These are phyloP conservation scores for Phrynocephalus versicolor DNA, from an alignment of 2,113 vertebrate species.

Conservation along the genomic window DNA sequence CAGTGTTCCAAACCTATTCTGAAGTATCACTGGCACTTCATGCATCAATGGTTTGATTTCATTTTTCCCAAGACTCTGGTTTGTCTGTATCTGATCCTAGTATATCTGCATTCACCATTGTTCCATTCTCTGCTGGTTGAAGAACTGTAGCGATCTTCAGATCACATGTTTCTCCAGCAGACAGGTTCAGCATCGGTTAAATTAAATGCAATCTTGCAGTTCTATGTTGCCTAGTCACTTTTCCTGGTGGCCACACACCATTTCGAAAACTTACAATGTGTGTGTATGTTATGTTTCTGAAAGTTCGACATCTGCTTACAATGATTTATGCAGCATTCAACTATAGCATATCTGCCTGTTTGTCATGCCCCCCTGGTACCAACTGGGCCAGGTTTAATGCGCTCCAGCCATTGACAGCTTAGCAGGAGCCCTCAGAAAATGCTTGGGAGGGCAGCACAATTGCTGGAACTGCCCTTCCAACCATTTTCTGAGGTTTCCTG, in stretches of 20 bases:
- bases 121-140: background rate
- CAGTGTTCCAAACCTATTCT: background rate
- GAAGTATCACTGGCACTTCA: background rate
- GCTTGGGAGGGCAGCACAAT: too few species aligned
- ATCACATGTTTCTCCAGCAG: background rate
- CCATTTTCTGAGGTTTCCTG: too few species aligned
- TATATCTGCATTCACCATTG: background rate
- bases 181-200: background rate
- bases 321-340: too few species aligned
- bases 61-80: background rate
- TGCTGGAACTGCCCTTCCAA: too few species aligned
- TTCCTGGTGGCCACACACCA: background rate
- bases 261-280: background rate
- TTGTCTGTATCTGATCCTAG: background rate
- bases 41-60: background rate
- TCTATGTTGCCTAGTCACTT: background rate
- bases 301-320: too few species aligned
- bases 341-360: too few species aligned
- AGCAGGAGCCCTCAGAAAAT: too few species aligned
- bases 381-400: too few species aligned
- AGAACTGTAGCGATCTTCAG: background rate
- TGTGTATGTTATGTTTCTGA: background rate
- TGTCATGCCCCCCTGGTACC: too few species aligned
- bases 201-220: background rate
- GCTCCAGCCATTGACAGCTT: too few species aligned